phyloP scores from a whole-genome alignment of 2,113 vertebrate genomes.

The Tachycineta bicolor region DNA sequence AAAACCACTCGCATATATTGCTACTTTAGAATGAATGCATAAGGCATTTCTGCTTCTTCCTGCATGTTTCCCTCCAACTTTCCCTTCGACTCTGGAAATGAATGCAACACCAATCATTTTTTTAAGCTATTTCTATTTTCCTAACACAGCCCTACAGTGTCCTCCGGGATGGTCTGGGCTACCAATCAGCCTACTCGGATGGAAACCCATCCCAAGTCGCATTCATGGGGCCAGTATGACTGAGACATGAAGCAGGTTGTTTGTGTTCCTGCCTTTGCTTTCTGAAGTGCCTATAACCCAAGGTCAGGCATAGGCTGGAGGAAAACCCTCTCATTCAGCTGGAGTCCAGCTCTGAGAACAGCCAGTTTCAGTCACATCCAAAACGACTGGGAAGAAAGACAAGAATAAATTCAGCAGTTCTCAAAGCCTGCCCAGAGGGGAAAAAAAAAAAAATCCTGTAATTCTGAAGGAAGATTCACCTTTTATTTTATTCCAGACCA shows the following conservation, averaged over 20 bases:
- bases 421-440: background rate
- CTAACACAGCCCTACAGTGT: background rate
- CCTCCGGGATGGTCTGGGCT: background rate
- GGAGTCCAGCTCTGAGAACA: constrained; percentile 19
- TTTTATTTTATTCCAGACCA: constrained; percentile 1
- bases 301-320: constrained; percentile 31
- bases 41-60: constrained; percentile 7
- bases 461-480: constrained; percentile 29
- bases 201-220: background rate
- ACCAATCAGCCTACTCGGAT: background rate
- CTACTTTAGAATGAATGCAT: constrained; percentile 55
- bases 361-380: constrained; percentile 44
- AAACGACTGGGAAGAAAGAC: constrained; percentile 10
- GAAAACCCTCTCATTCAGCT: constrained; percentile 32
- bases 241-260: background rate
- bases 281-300: background rate
- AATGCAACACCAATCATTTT: background rate
- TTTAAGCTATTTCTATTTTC: background rate
- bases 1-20: constrained; percentile 7
- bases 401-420: background rate
- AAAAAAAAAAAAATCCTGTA: background rate
- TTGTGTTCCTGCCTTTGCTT: background rate
- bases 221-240: background rate
- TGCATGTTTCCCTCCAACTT: background rate
- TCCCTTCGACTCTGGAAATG: background rate